These are phyloP conservation scores for Cephus spinipes DNA, from an alignment of 2,888 invertebrate species.

Conservation along the genomic window DNA sequence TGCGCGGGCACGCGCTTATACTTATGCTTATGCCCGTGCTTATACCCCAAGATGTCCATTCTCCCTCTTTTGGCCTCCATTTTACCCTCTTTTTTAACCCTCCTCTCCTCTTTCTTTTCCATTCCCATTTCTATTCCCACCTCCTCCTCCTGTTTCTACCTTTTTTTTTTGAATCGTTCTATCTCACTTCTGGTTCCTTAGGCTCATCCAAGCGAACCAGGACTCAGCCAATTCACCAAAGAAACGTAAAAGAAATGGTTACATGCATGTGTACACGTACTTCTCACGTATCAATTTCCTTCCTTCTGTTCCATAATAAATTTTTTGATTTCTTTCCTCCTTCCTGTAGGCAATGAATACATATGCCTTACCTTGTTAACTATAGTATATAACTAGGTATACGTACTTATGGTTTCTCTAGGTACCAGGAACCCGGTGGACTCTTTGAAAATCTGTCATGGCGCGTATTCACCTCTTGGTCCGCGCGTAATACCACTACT, in stretches of 20 bases:
- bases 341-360: not conserved
- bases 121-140: conserved; percentile 16
- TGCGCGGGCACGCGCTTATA: conserved; percentile 62
- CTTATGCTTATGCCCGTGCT: conserved; percentile 45
- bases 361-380: not conserved
- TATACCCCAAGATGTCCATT: conserved; percentile 11
- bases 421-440: not conserved
- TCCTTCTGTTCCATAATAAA: not conserved
- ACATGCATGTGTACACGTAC: not conserved
- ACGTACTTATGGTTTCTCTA: not conserved
- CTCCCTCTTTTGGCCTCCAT: conserved; percentile 8
- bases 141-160: not conserved
- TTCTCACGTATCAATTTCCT: not conserved
- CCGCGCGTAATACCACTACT: conserved; percentile 1
- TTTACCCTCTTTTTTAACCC: conserved; percentile 4
- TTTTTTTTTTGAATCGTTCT: not conserved
- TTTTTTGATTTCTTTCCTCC: not conserved
- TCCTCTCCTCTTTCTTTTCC: conserved; percentile 16
- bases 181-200: not conserved
- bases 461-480: not conserved
- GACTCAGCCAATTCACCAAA: not conserved
- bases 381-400: not conserved
- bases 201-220: not conserved
- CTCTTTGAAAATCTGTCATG: conserved; percentile 1
- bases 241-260: not conserved